These are phyloP conservation scores for Pollenia amentaria DNA, from an alignment of 2,888 invertebrate genomes.

Conservation along the genomic window DNA sequence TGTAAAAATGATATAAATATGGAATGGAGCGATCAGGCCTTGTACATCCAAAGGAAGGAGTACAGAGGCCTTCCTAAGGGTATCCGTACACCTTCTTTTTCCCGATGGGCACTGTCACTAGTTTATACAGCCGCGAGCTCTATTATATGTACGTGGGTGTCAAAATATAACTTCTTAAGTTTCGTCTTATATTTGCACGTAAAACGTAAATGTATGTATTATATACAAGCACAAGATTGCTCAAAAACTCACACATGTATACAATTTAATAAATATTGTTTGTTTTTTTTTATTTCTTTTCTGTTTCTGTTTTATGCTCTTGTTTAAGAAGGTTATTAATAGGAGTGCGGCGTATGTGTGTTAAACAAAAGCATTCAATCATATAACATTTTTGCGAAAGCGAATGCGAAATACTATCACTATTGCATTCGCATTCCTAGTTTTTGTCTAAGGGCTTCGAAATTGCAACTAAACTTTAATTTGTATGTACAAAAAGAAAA, in stretches of 20 bases:
- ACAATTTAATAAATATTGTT: slow-evolving; percentile 11
- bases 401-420: too few relatives aligned
- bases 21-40: too few relatives aligned
- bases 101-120: slow-evolving; percentile 70
- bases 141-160: slow-evolving; percentile 68
- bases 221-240: too few relatives aligned
- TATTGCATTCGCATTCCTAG: background rate
- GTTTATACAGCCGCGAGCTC: slow-evolving; percentile 55
- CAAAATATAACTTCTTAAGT: slow-evolving; percentile 68
- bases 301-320: slow-evolving; percentile 22
- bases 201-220: slow-evolving; percentile 5
- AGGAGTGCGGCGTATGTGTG: too few relatives aligned
- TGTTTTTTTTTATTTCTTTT: slow-evolving; percentile 12
- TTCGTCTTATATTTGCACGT: slow-evolving; percentile 33
- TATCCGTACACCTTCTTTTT: too few relatives aligned
- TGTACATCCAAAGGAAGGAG: too few relatives aligned
- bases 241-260: background rate
- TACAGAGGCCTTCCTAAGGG: too few relatives aligned
- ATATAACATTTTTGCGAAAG: too few relatives aligned
- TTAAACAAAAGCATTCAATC: too few relatives aligned
- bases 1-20: too few relatives aligned
- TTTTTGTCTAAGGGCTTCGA: slow-evolving; percentile 9
- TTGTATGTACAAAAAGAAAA: background rate
- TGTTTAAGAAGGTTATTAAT: slow-evolving; percentile 45
- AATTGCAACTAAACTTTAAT: slow-evolving; percentile 35